Base-by-base conservation (phyloP, 2,113 vertebrate genomes). In the Odocoileus virginianus region DNA sequence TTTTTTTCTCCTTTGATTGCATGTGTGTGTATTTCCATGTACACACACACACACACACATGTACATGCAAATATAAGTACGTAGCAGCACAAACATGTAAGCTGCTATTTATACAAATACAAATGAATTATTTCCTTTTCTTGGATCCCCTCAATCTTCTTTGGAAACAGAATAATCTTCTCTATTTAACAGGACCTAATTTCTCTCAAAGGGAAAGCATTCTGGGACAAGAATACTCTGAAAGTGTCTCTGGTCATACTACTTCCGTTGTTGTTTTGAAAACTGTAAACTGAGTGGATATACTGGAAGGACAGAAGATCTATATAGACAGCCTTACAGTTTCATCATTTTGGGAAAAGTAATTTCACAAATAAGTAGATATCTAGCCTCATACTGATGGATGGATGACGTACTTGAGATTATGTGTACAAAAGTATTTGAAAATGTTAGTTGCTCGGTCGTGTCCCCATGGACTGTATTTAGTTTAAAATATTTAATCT, bases 131-230 rank as follows among this genome's bases (percentile, higher is more conserved):
- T 89, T 94, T 88, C 17, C 30, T 90, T 87, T 97, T 81, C 45
- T 95, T 91, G 52, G 30, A 58, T 84, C 13, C 13, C 16, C 85
- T 33, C 8, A 54, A 61, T 55, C 33, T 84, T 92, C 40, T 91
- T n/a, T 87, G 60, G 54, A 82, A 98, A 40, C 27, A 71, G 54
- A 86, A 67, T 52, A 5, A 57, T 81, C 10, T 94, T 84, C 17
- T 87, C 89, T 88, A 60, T 96, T 96, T 94, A 61, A 61, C 9
- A 94, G 30, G 85, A 91, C 5, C n/a, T 57, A 91, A n/a, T 91
- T 10, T 7, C 36, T 33, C 36, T 95, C n/a, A 93, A 50, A 89
- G 84, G 91, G 87, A 89, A 89, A 64, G 6, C 4, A 71, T 95
- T 94, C 45, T 47, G 45, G 21, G 5, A 64, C 17, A 82, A 40